Base-by-base conservation (phyloP, 2,888 invertebrate genomes). In the Hipparchia semele region DNA sequence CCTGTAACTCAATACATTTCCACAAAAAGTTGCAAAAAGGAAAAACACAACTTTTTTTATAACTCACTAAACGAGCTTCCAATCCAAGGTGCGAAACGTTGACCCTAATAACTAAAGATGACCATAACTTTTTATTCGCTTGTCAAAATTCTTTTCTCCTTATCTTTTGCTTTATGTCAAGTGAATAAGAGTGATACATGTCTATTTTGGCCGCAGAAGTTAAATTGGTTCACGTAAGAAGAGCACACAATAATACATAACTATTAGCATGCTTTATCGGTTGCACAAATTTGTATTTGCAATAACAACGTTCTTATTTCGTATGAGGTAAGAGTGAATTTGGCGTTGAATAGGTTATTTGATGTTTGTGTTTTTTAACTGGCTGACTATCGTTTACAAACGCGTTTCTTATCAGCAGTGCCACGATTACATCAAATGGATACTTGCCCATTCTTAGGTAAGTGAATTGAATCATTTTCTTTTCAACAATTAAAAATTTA, bases 71-170 rank as follows among this genome's bases (percentile, higher is more conserved):
- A 86, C 86, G 81, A 86, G 85, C 87, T 86, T 86, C 78, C 79
- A 81, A 83, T 77, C 83, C 86, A 90, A 91, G 90, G 90, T 91
- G 90, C 87, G 83, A 90, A 90, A 83, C 88, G 88, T 88, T 91
- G 90, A 90, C 90, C 91, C 83, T 87, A 88, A 89, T 90, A 84
- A 74, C 77, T 74, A 64, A 69, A 77, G 73, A 45, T 70, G 58
- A 71, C 70, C 69, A 5, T 39, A 71, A 79, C 46, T 68, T 73
- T 39, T 51, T 13, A 6, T 46, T 62, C 61, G 8, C n/a, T 61
- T 69, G 12, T 51, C 49, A 12, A 61, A 66, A 9, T 59, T 23
- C 13, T 67, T 51, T 58, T 7, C 66, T 78, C 23, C 10, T 73
- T 5, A 83, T 79, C 76, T 75, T 75, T 2, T 72, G 73, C 79